These are phyloP conservation scores for Drosophila seguyi DNA, from an alignment of 1,140 invertebrate genomes.

Conservation along the genomic window DNA sequence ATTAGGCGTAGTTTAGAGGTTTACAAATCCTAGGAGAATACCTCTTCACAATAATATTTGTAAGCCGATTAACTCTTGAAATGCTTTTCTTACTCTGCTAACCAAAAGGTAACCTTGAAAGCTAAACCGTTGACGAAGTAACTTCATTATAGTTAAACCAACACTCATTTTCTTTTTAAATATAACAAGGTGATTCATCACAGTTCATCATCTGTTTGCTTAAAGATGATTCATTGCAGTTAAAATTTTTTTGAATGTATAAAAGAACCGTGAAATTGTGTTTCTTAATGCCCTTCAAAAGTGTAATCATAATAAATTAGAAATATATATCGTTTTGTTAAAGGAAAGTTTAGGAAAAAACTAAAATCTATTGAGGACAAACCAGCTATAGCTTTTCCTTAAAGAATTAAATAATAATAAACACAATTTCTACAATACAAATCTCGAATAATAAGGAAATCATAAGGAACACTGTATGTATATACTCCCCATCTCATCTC, in stretches of 20 bases:
- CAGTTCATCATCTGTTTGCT: not conserved
- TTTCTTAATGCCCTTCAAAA: not conserved
- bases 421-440: not conserved
- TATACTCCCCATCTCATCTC: not conserved
- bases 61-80: not conserved
- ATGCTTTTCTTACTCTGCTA: no score
- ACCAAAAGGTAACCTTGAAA: not conserved
- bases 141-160: not conserved
- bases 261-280: not conserved
- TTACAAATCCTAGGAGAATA: no score
- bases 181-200: slow-evolving; percentile 1
- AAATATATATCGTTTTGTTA: no score
- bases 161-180: not conserved
- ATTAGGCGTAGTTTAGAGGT: not conserved
- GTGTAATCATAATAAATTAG: not conserved
- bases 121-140: not conserved
- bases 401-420: not conserved
- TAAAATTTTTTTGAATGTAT: not conserved
- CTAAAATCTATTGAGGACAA: not conserved
- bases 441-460: not conserved
- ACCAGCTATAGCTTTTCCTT: no score
- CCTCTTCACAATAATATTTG: no score
- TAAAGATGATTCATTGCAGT: slow-evolving; percentile 2
- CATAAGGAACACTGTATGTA: not conserved
- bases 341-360: rapidly evolving